Conservation (phyloP, 2,888 invertebrate genomes). For the Deilephila porcellus region DNA sequence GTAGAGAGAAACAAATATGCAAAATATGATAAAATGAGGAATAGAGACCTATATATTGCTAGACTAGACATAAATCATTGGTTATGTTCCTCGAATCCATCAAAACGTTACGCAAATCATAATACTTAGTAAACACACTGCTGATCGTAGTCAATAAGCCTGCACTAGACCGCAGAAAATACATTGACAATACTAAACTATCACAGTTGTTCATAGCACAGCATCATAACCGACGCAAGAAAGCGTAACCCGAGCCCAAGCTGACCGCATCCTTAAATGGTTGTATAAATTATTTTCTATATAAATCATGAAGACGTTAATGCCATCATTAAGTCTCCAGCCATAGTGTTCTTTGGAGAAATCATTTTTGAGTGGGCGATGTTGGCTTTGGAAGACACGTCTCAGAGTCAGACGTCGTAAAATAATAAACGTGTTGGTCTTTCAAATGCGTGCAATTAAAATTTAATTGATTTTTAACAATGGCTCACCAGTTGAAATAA, state of each 20-base stretch:
- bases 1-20: too few species aligned
- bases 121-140: neutral
- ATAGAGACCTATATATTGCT: too few species aligned
- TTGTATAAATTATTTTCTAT: constrained; percentile 29
- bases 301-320: constrained; percentile 30
- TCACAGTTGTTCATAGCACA: constrained; percentile 5
- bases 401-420: neutral
- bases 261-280: constrained; percentile 26
- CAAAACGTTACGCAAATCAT: too few species aligned
- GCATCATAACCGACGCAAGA: neutral
- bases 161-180: neutral
- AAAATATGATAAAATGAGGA: too few species aligned
- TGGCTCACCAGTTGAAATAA: neutral
- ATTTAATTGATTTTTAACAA: neutral
- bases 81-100: too few species aligned
- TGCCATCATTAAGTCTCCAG: constrained; percentile 30
- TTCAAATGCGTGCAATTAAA: constrained; percentile 13
- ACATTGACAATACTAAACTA: neutral
- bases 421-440: constrained; percentile 17
- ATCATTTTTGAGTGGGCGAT: constrained; percentile 30
- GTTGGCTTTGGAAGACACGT: neutral
- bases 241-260: constrained; percentile 9
- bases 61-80: too few species aligned
- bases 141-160: neutral
- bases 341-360: constrained; percentile 26